Percentiles rank a stretch among this genome's conserved stretches.
Evolutionary conservation across 1,140 invertebrate species (phyloP).

Genomic region (Berghia stephanieae): DNA sequence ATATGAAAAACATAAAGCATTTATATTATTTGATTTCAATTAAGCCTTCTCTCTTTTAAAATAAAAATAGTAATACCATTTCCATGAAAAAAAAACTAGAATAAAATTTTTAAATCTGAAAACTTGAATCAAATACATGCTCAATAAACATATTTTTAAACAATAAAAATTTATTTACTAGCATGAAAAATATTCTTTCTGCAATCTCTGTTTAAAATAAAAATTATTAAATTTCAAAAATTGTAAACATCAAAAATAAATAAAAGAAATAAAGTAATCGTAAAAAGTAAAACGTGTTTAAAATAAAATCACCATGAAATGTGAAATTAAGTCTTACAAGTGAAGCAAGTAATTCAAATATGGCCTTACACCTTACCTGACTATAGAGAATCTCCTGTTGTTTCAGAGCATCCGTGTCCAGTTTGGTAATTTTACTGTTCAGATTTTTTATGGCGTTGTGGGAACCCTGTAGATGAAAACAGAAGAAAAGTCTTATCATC

Average conservation of each 20-base stretch:
- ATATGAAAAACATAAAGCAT: no score
- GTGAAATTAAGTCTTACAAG: not conserved
- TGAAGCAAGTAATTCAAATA: no score
- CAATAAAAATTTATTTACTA: no score
- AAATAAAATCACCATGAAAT: not conserved
- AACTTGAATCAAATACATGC: no score
- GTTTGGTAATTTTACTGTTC: slow-evolving; percentile 58
- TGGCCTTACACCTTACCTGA: slow-evolving; percentile 49
- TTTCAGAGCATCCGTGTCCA: slow-evolving; percentile 66
- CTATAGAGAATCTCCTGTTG: slow-evolving; percentile 68
- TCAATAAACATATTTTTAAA: no score
- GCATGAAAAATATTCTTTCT: no score
- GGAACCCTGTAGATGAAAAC: slow-evolving; percentile 51
- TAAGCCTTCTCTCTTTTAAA: no score
- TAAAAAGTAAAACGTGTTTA: not conserved
- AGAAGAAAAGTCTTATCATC: not conserved
- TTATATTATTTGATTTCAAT: no score
- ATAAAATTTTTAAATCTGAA: no score
- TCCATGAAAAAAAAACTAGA: no score
- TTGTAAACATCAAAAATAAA: not conserved
- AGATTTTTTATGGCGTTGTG: slow-evolving; percentile 64
- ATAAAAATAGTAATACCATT: no score
- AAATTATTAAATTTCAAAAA: not conserved
- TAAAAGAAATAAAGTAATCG: not conserved
- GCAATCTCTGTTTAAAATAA: no score